Base-by-base conservation (phyloP, 2,888 invertebrate genomes). In the Acronicta leporina region DNA sequence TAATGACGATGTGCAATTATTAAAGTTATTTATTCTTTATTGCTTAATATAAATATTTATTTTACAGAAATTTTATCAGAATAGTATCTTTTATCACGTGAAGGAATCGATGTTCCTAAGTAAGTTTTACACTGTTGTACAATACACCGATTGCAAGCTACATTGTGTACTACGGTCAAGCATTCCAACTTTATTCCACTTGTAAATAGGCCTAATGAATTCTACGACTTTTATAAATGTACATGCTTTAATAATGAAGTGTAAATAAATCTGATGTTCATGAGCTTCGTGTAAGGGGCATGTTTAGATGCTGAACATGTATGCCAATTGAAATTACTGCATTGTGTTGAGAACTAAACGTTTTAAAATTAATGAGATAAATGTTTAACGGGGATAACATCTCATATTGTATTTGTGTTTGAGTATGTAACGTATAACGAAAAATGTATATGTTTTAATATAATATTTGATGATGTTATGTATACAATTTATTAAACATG, bases 401-500 rank as follows among this genome's bases (percentile, higher is more conserved):
- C 94, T 94, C 94, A 89, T 93, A 94, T 94, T 94, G 92, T 94
- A 93, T 94, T 93, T 94, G 92, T 93, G 93, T 93, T 92, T 92
- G 87, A 79, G 90, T 92, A 92, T 92, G 92, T 91, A 85, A 92
- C 92, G 92, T 93, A 91, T 94, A 94, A 94, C 92, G 92, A 92
- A 77, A 69, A 93, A 94, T 92, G 92, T 93, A 93, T 94, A 94
- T 94, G 94, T 94, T 94, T 94, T 94, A 93, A 94, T 94, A 93
- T 93, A 94, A 93, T 93, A 93, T 93, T 94, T 93, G 93, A 94
- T 92, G 93, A 94, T 93, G 93, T 94, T 94, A 94, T 94, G 92
- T 94, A 94, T 94, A 94, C 94, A 94, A 93, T 94, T 94, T 94
- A 94, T 94, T 94, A 94, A 94, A 94, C 93, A 93, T 94, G 92